These are phyloP conservation scores for Hydrozoanthus gracilis DNA, from an alignment of 92 coral and sea anemone species.

Conservation along the genomic window DNA sequence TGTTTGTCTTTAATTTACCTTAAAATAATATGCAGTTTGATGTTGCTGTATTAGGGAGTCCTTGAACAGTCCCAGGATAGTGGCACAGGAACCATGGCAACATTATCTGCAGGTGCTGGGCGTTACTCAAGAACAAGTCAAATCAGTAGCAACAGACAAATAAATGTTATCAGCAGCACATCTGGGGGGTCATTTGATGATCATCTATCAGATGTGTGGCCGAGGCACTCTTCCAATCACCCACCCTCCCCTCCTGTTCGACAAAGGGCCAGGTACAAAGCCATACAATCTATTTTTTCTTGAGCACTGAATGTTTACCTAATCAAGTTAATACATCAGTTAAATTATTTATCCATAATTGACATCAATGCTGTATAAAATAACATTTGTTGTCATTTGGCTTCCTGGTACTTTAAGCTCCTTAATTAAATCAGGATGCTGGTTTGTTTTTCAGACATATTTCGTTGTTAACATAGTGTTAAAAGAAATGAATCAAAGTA, in stretches of 20 bases:
- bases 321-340: not conserved
- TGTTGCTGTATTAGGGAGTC: slow-evolving; percentile 14
- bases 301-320: not conserved
- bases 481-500: too few species aligned
- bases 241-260: slow-evolving; percentile 99
- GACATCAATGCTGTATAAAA: not conserved
- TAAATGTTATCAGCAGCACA: slow-evolving; percentile 41
- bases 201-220: slow-evolving; percentile 72
- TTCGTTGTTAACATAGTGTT: too few species aligned
- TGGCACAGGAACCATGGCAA: slow-evolving; percentile 97
- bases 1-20: too few species aligned
- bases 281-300: not conserved
- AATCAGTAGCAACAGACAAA: slow-evolving; percentile 30
- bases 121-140: slow-evolving; percentile 64
- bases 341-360: not conserved
- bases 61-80: slow-evolving; percentile 91
- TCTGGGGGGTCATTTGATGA: slow-evolving; percentile 54
- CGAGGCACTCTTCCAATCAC: slow-evolving; percentile 68
- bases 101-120: slow-evolving; percentile 80
- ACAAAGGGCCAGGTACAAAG: slow-evolving; percentile 89
- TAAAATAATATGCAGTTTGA: not conserved
- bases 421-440: too few species aligned
- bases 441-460: too few species aligned
- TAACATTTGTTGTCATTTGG: too few species aligned
- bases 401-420: too few species aligned